phyloP scores from a whole-genome alignment of 2,113 vertebrate species.

The Xyrauchen texanus region DNA sequence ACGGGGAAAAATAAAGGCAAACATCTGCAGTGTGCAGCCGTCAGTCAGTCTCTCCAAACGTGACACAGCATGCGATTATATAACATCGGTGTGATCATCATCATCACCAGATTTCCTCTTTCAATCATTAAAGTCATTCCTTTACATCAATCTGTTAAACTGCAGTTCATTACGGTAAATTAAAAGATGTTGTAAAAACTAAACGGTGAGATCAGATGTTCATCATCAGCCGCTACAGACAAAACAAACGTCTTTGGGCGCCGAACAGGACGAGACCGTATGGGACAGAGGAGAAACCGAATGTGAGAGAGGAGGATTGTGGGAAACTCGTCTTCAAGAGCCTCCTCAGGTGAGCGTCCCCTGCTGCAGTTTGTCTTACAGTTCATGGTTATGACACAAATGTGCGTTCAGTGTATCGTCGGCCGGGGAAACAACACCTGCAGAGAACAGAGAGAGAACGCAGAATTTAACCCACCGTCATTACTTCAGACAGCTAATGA shows the following conservation, averaged over 20 bases:
- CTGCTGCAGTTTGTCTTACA: slow-evolving; percentile 25
- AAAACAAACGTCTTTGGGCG: neutral
- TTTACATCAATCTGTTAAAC: slow-evolving; percentile 68
- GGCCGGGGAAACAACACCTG: slow-evolving; percentile 41
- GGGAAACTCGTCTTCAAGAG: slow-evolving; percentile 28
- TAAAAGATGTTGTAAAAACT: slow-evolving; percentile 65
- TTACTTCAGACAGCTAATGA: too few species aligned
- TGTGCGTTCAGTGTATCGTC: slow-evolving; percentile 1
- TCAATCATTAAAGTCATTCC: slow-evolving; percentile 47
- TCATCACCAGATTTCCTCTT: slow-evolving; percentile 63
- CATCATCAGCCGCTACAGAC: neutral
- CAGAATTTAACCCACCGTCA: too few species aligned
- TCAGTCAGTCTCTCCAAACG: slow-evolving; percentile 58
- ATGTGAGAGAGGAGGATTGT: neutral
- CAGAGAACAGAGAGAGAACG: neutral
- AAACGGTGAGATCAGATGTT: slow-evolving; percentile 43
- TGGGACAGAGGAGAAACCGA: too few species aligned
- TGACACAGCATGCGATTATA: slow-evolving; percentile 70
- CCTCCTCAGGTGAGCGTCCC: slow-evolving; percentile 8
- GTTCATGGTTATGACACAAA: slow-evolving; percentile 42
- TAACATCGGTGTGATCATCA: slow-evolving; percentile 20
- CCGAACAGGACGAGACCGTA: neutral
- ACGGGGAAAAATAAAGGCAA: slow-evolving; percentile 34
- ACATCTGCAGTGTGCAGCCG: neutral
- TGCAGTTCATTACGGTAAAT: slow-evolving; percentile 65